Base-by-base conservation (phyloP, 2,888 invertebrate species). In the Embidobia sp. region DNA sequence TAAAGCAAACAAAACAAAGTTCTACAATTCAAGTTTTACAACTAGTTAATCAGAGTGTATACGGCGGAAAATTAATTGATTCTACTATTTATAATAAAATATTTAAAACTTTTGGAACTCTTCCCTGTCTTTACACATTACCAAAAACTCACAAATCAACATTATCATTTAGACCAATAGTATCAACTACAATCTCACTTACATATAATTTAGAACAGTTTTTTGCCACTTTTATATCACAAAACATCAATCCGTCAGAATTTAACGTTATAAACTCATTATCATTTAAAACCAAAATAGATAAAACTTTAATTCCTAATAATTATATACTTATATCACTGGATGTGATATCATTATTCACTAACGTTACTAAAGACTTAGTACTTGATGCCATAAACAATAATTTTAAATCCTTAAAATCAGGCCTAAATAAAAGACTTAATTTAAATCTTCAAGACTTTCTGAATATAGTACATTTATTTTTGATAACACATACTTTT, bases 61-160 rank as follows among this genome's bases (percentile, higher is more conserved):
- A 18, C 1, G 8, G 6, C 1, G 7, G 11, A 15, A 16, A n/a
- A 2, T 16, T 16, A 5, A 48, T 46, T 6, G 15, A 13, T 10
- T 10, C 22, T 11, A 46, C 2, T 13, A 26, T 48, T n/a, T 6
- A 48, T n/a, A 15, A 48, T 1, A 7, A 7, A 4, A 33, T 31
- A 11, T 19, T 4, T 11, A 33, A 8, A 18, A 18, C 51, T 11
- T 18, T 3, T n/a, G 51, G 18, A 1, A 51, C 31, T 51, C 10
- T 53, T 3, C n/a, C 53, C 2, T 10, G 53, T 22, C 1, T 22
- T 1, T 53, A 53, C n/a, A 15, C 37, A 4, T 13, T 53, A 22
- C 53, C 53, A 15, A 53, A 53, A 53, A 53, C 13, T 10, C 51
- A 51, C 13, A 51, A 51, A 29, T 11, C n/a, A 29, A 7, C 10